phyloP scores from a whole-genome alignment of 2,113 vertebrate genomes.

The Sphaerodactylus townsendi region DNA sequence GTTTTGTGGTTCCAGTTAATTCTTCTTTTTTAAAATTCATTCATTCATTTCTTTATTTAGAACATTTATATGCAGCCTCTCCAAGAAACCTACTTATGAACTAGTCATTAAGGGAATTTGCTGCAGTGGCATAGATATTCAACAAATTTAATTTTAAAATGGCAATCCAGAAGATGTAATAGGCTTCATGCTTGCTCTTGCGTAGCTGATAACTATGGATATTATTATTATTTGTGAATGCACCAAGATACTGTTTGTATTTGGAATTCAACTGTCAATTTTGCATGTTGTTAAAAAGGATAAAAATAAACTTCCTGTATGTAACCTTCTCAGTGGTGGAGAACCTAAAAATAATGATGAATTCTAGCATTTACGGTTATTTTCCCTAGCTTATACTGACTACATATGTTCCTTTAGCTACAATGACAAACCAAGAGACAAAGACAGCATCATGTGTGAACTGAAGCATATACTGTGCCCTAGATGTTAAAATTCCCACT shows the following conservation, averaged over 20 bases:
- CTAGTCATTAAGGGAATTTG: background rate
- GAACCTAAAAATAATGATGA: background rate
- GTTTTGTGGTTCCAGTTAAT: background rate
- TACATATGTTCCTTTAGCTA: background rate
- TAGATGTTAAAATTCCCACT: background rate
- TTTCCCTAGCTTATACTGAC: background rate
- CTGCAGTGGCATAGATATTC: background rate
- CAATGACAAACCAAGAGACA: background rate
- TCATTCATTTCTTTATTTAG: too few relatives aligned
- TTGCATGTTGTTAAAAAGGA: background rate
- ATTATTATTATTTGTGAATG: background rate
- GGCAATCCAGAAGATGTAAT: too few relatives aligned
- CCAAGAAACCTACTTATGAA: background rate
- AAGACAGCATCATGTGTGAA: background rate
- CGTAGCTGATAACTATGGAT: background rate
- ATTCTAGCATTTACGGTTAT: background rate
- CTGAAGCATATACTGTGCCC: background rate
- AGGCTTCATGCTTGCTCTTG: background rate
- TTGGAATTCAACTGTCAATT: background rate
- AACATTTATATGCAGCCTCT: too few relatives aligned
- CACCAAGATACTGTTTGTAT: background rate
- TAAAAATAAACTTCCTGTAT: conserved; percentile 12
- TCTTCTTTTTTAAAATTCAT: background rate
- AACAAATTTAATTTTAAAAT: background rate
- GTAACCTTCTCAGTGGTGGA: background rate